phyloP scores from a whole-genome alignment of 2,113 vertebrate species.

The Argyrosomus japonicus region DNA sequence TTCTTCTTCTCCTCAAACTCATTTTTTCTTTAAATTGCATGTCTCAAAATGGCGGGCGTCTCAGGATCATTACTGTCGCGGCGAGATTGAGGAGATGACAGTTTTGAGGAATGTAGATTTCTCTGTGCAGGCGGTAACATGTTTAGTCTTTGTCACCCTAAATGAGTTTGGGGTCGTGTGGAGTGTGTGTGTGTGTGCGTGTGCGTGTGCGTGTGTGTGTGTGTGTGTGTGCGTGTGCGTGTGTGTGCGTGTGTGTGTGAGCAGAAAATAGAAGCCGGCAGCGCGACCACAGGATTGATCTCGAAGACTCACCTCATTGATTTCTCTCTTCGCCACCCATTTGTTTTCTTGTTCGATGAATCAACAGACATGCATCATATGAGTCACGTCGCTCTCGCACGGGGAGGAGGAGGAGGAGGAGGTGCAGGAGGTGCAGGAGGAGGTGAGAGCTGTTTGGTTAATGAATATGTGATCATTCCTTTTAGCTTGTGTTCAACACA shows the following conservation, averaged over 20 bases:
- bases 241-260: conserved; percentile 13
- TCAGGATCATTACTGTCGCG: conserved; percentile 76
- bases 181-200: conserved; percentile 19
- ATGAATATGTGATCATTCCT: conserved; percentile 29
- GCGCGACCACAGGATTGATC: conserved; percentile 63
- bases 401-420: neutral
- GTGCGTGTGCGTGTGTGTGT: neutral
- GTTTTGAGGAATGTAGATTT: conserved; percentile 72
- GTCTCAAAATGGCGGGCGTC: conserved; percentile 66
- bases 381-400: conserved; percentile 29
- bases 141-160: conserved; percentile 74
- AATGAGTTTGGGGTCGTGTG: conserved; percentile 60
- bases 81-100: conserved; percentile 74
- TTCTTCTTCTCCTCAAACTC: conserved; percentile 33
- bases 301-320: conserved; percentile 67
- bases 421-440: neutral
- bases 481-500: neutral
- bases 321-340: conserved; percentile 58
- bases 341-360: conserved; percentile 65
- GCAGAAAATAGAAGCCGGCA: conserved; percentile 49
- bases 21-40: conserved; percentile 75
- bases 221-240: conserved; percentile 8
- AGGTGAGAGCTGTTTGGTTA: neutral
- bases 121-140: conserved; percentile 57
- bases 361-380: conserved; percentile 47